Evolutionary conservation across 2,888 invertebrate genomes (phyloP).

Genomic region (Prosopocoilus inquinatus): DNA sequence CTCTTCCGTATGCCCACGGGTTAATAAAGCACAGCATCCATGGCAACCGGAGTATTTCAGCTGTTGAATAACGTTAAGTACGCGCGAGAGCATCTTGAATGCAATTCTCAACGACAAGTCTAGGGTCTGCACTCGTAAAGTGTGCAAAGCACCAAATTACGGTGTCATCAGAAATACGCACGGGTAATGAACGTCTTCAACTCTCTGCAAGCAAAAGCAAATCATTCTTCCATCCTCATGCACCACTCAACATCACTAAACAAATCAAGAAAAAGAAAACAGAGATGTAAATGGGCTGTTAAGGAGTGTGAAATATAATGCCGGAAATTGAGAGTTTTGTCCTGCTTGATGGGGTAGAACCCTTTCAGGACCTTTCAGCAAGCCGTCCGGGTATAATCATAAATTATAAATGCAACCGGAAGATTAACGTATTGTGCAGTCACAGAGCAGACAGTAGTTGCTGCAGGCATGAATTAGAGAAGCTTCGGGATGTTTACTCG

Average conservation of each 20-base stretch:
- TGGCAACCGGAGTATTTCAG: conserved; percentile 1
- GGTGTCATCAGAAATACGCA: conserved; percentile 28
- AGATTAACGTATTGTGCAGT: conserved; percentile 28
- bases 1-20: not conserved
- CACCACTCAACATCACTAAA: too few relatives aligned
- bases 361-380: conserved; percentile 7
- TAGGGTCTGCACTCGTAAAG: conserved; percentile 9
- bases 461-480: conserved; percentile 12
- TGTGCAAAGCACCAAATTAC: conserved; percentile 32
- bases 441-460: conserved; percentile 19
- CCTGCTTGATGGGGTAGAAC: conserved; percentile 30
- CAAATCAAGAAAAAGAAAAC: too few relatives aligned
- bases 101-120: conserved; percentile 1
- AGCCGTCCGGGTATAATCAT: conserved; percentile 15
- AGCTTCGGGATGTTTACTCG: conserved; percentile 3
- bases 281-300: too few relatives aligned
- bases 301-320: conserved; percentile 16
- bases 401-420: conserved; percentile 21
- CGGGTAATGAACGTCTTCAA: conserved; percentile 33
- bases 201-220: not conserved
- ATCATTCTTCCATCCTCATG: too few relatives aligned
- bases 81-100: conserved; percentile 5
- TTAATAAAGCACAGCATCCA: not conserved
- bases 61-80: not conserved
- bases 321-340: conserved; percentile 44